Base-by-base conservation (phyloP, 2,888 invertebrate species). In the Lobophora halterata region DNA sequence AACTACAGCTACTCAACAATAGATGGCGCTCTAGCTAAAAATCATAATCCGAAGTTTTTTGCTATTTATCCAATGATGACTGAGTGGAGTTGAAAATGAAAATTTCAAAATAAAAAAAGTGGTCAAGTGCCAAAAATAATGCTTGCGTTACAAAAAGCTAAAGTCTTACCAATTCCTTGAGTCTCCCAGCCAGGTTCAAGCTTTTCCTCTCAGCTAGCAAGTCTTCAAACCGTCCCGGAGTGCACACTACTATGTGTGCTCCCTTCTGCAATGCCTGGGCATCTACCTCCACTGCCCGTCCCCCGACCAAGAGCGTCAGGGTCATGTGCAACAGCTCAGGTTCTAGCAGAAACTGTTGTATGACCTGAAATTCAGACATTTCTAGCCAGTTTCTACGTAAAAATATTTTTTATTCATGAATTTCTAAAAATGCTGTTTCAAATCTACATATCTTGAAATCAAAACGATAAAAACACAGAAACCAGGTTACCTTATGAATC, bases 141-240 rank as follows among this genome's bases (percentile, higher is more conserved):
- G n/a, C n/a, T n/a, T n/a, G 1, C 2, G 3, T 21, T 21, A 8
- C n/a, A 21, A 9, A 8, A 21, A n/a, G 9, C 14, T 12, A 3
- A 11, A 27, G 2, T 0, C 79, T 77, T 80, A 95, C 95, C 88
- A 97, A 77, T 61, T 93, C 92, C 70, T 95, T 97, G 2, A 97
- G 88, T 30, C 91, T 89, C 1, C 88, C 88, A 7, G 93, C 89
- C 29, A 97, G 76, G 65, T 93, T 93, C 0, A 94, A 75, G 52
- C 91, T 91, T 31, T 90, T 90, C 54, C 91, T 91, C 55, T 93
- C 90, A 3, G 92, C 90, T 7, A 97, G 79, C 37, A 99, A 79
- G 78, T 98, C 97, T 67, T 95, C 95, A 4, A 99, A 77, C 41
- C 99, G 85, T 0, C 99, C 99, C 0, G 99, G 99, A 0, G 99